Evolutionary conservation across 2,113 vertebrate genomes (phyloP), one percentile per base, ranked within the genome.

Genomic region (Urocitellus parryii): DNA sequence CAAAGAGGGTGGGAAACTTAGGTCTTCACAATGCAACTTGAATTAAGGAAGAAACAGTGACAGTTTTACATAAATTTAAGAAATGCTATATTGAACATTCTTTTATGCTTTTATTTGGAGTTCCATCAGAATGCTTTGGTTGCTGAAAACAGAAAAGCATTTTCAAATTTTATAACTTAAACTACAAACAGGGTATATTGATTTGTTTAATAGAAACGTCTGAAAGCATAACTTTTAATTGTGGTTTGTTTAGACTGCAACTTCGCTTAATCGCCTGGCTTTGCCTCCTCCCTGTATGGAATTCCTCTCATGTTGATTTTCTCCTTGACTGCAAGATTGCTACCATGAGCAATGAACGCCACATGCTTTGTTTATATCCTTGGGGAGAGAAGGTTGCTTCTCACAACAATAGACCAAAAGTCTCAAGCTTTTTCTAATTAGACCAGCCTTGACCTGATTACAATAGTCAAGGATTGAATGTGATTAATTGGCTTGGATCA

Each of bases 391-490:
- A 16, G 8, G 45, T 78, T 82, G 61, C n/a, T 74, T 82, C 65
- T 63, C 24, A 67, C 32, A 79, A 13, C 27, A 70, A 0, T 51
- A 37, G 27, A 17, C 88, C 34, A 89, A 11, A 93, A 88, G 16
- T 83, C 56, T 7, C 51, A 17, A 68, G 79, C 34, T 87, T 73
- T 68, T 87, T 90, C 63, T 87, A 84, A 96, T 94, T 89, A 87
- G 80, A 63, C n/a, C 27, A 76, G 32, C 34, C 56, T 96, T 92
- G 85, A 82, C 37, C 12, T 74, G 61, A 95, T 86, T 94, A 27
- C 14, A 78, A 10, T 45, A 82, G 65, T 58, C n/a, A 81, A 78
- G 90, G 61, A n/a, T n/a, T n/a, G 48, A 72, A 65, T 84, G 51
- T 56, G 63, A 63, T 89, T 68, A 51, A 90, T 63, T 82, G 39